These are phyloP conservation scores for Butorides virescens DNA, from an alignment of 2,113 vertebrate species.

Conservation along the genomic window DNA sequence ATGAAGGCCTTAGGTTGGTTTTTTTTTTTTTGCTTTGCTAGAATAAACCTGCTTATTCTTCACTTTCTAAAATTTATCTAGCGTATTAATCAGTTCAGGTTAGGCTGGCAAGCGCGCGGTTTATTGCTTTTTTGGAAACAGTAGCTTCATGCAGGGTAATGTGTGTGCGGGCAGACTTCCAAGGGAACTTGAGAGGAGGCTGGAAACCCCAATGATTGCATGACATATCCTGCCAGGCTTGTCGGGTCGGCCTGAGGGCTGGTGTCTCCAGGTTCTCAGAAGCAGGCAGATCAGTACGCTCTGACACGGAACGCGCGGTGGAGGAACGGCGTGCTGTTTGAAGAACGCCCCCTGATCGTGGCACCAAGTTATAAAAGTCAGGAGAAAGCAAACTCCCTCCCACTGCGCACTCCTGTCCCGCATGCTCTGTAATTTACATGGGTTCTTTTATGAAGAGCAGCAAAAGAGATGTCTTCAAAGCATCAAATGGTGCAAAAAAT, in stretches of 20 bases:
- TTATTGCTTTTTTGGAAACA: neutral
- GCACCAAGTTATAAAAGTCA: neutral
- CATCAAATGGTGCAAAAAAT: neutral
- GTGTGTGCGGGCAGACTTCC: neutral
- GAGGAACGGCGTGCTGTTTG: neutral
- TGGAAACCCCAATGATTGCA: neutral
- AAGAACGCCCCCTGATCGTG: neutral
- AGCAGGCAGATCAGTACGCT: neutral
- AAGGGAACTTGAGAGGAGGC: slow-evolving; percentile 6
- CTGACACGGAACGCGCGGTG: neutral
- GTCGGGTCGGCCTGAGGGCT: accelerated
- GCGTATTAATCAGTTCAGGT: neutral
- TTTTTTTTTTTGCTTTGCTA: neutral
- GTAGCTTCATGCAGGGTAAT: neutral
- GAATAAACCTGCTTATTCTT: neutral
- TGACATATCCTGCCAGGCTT: neutral
- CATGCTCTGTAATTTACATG: accelerated
- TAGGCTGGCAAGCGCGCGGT: accelerated
- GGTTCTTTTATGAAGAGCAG: neutral
- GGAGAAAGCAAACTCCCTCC: neutral
- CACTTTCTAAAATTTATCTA: neutral
- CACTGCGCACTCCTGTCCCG: neutral
- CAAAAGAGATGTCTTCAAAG: neutral
- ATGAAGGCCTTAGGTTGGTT: neutral
- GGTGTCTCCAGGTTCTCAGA: neutral